Evolutionary conservation across 2,797 vertebrate species (phyloP), one percentile per base, ranked within the genome.

Genomic region (Sebastolobus alascanus): DNA sequence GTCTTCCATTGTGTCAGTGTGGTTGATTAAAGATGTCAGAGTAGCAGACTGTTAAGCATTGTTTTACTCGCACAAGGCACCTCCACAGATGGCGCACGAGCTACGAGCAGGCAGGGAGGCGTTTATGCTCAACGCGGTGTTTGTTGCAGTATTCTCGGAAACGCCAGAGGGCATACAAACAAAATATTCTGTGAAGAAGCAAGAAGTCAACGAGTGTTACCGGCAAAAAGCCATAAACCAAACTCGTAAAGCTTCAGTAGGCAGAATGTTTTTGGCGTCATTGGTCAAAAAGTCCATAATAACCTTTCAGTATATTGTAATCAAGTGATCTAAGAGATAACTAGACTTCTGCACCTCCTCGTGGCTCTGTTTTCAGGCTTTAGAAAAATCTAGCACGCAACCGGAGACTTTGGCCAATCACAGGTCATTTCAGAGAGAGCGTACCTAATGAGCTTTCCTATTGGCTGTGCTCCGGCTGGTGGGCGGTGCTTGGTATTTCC

Each of bases 21-120:
- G 58, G 46, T 60, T 82, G 75, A 85, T 85, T 84, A 84, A 84
- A 75, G 70, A 71, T 31, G 68, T 65, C 63, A 61, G 68, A 22
- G 29, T 5, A 67, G 52, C 54, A 69, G 50, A 71, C 55, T 40
- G 71, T 18, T 65, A 3, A 16, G 63, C 22, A 2, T 25, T 64
- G 61, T 65, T 43, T 22, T 27, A 27, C 22, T 18, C n/a, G 1
- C 12, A 20, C 2, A 35, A 22, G 35, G 18, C 59, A 35, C 33
- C 61, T 22, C 35, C 61, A 25, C 37, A 25, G 37, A 50, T 50
- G 46, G 46, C 18, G 16, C 37, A 38, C 12, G 4, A 40, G 35
- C 61, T 25, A 14, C 6, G n/a, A 25, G 63, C 63, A 11, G 8
- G 22, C 64, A 66, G 25, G 20, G 16, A 66, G 25, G 38, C 40